Base-by-base conservation (phyloP, 2,113 vertebrate species). In the Ageneiosus marmoratus region DNA sequence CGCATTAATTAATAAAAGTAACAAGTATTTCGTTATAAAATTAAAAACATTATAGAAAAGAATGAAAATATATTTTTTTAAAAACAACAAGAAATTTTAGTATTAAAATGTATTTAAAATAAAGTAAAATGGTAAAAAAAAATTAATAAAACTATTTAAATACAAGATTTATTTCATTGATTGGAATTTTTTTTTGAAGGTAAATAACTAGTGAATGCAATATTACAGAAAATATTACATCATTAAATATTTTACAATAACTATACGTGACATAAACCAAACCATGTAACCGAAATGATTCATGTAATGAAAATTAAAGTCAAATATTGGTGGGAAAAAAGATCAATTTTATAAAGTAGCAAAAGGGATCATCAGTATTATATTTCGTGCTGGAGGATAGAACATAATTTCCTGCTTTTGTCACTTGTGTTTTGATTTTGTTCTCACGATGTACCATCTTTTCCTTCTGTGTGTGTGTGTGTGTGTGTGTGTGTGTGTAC, bases 361-460 rank as follows among this genome's bases (percentile, higher is more conserved):
- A 15, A 24, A 22, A 46, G 6, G 22, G 65, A 41, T 11, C 8
- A 24, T 12, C 34, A 24, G 2, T 41, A 12, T 69, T 41, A 24
- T 69, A 22, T n/a, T 72, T 46, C 41, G n/a, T 15, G 44, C 70
- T 73, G 46, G 70, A 73, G 18, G n/a, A 29, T n/a, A 48, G 10
- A 11, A 29, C 44, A 16, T 50, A 12, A 18, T 29, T 73, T 73
- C 70, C 70, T 50, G 44, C 70, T 50, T 73, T 73, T 73, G 44
- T 73, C 44, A 10, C n/a, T 50, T 51, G 9, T 51, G 72, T 74
- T 51, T 50, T 74, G 48, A 74, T 74, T 74, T 74, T 29, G 20
- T 74, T 51, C n/a, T 73, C 44, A 4, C 44, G 48, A 1, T 18
- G 70, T 27, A 27, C 13, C 46, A 50, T 73, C n/a, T 73, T 73